Evolutionary conservation across 2,113 vertebrate species (phyloP).

Genomic region (Neodon shergylaensis): DNA sequence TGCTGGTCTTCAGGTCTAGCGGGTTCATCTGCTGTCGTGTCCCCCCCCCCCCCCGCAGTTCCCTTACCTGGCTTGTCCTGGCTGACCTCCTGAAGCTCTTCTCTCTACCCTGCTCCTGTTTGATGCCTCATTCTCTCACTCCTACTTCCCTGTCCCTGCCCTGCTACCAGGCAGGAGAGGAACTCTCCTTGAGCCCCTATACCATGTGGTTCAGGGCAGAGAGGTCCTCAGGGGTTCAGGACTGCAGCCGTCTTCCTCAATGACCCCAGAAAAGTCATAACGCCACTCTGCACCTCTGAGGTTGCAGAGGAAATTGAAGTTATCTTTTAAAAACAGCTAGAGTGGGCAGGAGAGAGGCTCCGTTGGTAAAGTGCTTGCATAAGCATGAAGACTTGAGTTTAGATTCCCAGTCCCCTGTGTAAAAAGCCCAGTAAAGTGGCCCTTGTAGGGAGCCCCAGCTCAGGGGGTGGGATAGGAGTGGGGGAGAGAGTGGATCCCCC

Average conservation of each 20-base stretch:
- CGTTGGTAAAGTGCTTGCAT: not conserved
- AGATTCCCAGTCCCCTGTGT: not conserved
- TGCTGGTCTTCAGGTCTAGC: too few relatives aligned
- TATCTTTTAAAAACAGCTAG: not conserved
- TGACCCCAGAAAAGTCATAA: not conserved
- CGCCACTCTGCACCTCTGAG: not conserved
- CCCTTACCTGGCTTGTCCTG: not conserved
- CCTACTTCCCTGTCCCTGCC: not conserved
- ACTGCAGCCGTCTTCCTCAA: too few relatives aligned
- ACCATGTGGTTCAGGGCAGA: not conserved
- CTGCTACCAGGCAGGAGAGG: not conserved
- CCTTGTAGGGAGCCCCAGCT: too few relatives aligned
- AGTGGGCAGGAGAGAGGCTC: not conserved
- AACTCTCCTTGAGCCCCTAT: not conserved
- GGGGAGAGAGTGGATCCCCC: rapidly evolving
- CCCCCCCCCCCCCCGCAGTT: too few relatives aligned
- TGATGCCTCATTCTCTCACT: not conserved
- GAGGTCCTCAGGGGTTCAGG: not conserved
- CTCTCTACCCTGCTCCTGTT: not conserved
- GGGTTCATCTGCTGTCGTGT: too few relatives aligned
- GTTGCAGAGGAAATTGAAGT: not conserved
- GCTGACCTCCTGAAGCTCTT: not conserved
- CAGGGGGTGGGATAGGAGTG: not conserved
- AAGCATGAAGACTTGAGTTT: not conserved
- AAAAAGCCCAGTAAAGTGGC: too few relatives aligned